These are phyloP conservation scores for Drosophila punjabiensis DNA, from an alignment of 1,140 invertebrate genomes.

Conservation along the genomic window DNA sequence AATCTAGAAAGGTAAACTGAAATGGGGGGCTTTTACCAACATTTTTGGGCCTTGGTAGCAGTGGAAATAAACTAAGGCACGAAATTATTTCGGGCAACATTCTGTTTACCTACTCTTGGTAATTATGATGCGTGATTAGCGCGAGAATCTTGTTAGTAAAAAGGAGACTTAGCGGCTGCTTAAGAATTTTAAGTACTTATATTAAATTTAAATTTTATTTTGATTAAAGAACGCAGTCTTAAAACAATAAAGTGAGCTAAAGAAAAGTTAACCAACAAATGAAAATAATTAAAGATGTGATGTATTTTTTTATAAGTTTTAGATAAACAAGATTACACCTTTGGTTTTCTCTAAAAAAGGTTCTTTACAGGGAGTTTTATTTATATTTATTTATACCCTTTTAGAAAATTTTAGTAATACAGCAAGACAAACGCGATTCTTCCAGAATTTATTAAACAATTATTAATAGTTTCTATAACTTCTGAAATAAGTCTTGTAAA, in stretches of 20 bases:
- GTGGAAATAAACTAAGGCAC: conserved; percentile 17
- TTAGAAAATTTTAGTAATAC: no score
- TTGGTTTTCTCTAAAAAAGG: not conserved
- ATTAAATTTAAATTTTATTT: not conserved
- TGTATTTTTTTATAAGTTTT: not conserved
- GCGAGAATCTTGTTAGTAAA: not conserved
- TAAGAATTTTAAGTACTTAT: not conserved
- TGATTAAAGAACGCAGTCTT: no score
- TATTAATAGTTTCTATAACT: no score
- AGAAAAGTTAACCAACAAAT: not conserved
- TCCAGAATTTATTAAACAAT: no score
- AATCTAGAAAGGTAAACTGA: conserved; percentile 6
- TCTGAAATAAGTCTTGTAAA: no score
- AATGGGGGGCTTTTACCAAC: conserved; percentile 10
- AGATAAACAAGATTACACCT: not conserved
- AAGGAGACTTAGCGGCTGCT: not conserved
- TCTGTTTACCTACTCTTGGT: not conserved
- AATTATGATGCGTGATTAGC: conserved; percentile 1
- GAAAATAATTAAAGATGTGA: not conserved
- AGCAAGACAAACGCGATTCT: no score
- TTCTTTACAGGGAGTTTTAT: no score
- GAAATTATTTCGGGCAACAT: not conserved
- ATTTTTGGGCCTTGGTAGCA: not conserved
- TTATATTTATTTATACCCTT: no score
- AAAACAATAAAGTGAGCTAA: not conserved